Evolutionary conservation across 2,888 invertebrate genomes (phyloP), one percentile per base, ranked within the genome.

Genomic region (Drosophila fungiperda): DNA sequence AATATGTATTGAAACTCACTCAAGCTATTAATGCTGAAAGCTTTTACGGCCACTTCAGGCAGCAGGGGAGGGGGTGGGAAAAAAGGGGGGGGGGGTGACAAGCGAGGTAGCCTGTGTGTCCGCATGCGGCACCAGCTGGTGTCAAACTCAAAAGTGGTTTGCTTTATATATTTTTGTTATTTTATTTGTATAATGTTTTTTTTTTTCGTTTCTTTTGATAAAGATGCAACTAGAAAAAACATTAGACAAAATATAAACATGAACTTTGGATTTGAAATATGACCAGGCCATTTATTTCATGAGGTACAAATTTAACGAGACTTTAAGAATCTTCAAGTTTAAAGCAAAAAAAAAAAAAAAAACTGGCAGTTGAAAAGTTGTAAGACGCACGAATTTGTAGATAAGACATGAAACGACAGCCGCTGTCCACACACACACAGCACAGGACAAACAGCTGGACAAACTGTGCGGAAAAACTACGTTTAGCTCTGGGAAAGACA

Each of bases 221-320:
- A 7, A 69, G 40, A 36, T 79, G 77, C 76, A 73, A 72, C 77
- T 75, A 80, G 74, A 88, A 82, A 84, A 87, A 80, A 88, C 89
- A 88, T 90, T 89, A 90, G 91, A 85, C 91, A 84, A 90, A 91
- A 91, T 86, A 85, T 89, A 90, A 91, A 91, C 87, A 91, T 78
- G 82, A 90, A 83, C 84, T 90, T 79, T 77, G 72, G 76, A 79
- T 84, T 75, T 86, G 86, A 89, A 77, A 88, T 86, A 86, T 88
- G 88, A 83, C 59, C 70, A 70, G 63, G 71, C 59, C 65, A 66
- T 67, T 42, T 54, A 63, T 73, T 73, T 66, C 45, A 69, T 49
- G 64, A 70, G 82, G 67, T 81, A 15, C 20, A 45, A 36, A 7
- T 1, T 15, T 2, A 20, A 29, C 5, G 8, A 17, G 29, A n/a